phyloP scores from a whole-genome alignment of 2,797 vertebrate species.

The Sebastes elongatus region DNA sequence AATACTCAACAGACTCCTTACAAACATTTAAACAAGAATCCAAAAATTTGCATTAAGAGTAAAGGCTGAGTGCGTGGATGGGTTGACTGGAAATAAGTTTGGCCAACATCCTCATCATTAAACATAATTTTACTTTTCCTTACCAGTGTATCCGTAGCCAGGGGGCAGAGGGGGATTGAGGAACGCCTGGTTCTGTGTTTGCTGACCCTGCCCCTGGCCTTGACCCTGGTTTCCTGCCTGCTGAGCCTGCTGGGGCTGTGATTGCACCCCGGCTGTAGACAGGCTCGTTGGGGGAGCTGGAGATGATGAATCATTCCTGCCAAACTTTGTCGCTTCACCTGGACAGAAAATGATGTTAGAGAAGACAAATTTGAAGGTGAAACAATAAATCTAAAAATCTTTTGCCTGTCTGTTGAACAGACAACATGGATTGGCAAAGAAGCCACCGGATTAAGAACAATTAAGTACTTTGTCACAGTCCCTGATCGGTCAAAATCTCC shows the following conservation, averaged over 20 bases:
- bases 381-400: neutral
- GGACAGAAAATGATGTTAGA: neutral
- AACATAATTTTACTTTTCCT: neutral
- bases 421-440: neutral
- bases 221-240: constrained; percentile 76
- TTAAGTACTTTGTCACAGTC: neutral
- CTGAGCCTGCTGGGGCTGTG: constrained; percentile 76
- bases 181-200: constrained; percentile 91
- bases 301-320: constrained; percentile 93
- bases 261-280: constrained; percentile 80
- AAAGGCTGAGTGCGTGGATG: neutral
- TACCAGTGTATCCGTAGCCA: constrained; percentile 93
- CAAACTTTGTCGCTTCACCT: constrained; percentile 97
- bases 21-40: neutral
- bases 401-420: rapidly evolving
- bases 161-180: constrained; percentile 93
- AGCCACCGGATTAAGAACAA: neutral
- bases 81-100: neutral
- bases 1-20: neutral
- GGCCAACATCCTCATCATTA: neutral
- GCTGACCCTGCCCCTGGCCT: constrained; percentile 86
- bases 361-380: neutral
- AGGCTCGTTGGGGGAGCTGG: constrained; percentile 92
- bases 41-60: neutral
- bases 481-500: neutral